A percentile compares a stretch with the other conserved stretches of the same genome.
Evolutionary conservation across 2,888 invertebrate genomes (phyloP).

Genomic region (Dinocampus coccinellae): DNA sequence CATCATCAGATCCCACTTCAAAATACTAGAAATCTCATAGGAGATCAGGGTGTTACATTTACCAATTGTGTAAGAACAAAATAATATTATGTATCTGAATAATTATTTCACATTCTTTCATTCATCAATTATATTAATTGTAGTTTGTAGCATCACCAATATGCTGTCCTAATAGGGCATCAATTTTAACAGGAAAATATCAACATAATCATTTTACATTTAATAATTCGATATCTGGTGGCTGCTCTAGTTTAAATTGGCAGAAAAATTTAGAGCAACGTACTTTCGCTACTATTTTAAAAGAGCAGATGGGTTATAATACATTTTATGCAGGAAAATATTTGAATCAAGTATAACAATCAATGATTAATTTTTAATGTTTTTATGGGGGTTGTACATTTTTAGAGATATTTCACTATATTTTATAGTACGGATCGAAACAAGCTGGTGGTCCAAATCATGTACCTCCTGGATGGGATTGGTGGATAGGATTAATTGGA

Average conservation of each 20-base stretch:
- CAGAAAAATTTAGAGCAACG: constrained; percentile 74
- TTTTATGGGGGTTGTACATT: neutral
- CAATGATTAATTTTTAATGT: neutral
- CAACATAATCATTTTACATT: constrained; percentile 84
- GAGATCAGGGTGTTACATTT: constrained; percentile 77
- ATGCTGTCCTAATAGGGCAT: constrained; percentile 92
- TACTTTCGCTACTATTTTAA: constrained; percentile 79
- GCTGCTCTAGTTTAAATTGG: constrained; percentile 82
- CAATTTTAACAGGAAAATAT: constrained; percentile 86
- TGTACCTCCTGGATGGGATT: constrained; percentile 88
- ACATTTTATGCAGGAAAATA: constrained; percentile 97
- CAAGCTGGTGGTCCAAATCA: constrained; percentile 75
- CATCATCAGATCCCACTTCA: constrained; percentile 76
- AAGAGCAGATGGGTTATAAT: constrained; percentile 76
- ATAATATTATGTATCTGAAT: neutral
- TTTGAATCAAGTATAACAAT: constrained; percentile 80
- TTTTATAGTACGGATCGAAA: constrained; percentile 74
- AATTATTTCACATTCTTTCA: neutral
- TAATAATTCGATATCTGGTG: constrained; percentile 85
- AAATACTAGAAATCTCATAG: constrained; percentile 75
- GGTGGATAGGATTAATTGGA: constrained; percentile 90
- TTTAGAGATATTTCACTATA: constrained; percentile 26
- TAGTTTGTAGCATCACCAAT: constrained; percentile 89
- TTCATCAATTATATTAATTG: constrained; percentile 36
- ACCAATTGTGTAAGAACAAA: constrained; percentile 78